A percentile compares a stretch with the other conserved stretches of the same genome.
phyloP scores from a whole-genome alignment of 1,140 invertebrate species.

The Olivierus martensii region DNA sequence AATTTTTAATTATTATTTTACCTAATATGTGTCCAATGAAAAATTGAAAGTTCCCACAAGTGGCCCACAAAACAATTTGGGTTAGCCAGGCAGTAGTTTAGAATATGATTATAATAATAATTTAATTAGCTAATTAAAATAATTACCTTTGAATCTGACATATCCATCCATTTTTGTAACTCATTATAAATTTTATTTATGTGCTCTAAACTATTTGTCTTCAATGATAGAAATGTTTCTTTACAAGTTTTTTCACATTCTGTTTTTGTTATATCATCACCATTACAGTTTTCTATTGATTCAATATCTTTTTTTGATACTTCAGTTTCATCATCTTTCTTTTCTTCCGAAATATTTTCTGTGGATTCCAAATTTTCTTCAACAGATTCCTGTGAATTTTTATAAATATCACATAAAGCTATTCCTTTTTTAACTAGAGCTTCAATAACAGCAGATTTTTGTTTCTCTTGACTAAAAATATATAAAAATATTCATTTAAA shows the following conservation, averaged over 20 bases:
- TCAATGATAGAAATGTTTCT: constrained; percentile 6
- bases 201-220: constrained; percentile 30
- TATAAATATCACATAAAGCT: constrained; percentile 46
- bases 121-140: too few species aligned
- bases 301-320: background rate
- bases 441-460: constrained; percentile 59
- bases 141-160: constrained; percentile 56
- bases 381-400: background rate
- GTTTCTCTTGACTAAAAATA: constrained; percentile 61
- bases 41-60: too few species aligned
- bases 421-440: constrained; percentile 57
- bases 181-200: constrained; percentile 50
- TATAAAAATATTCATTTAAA: too few species aligned
- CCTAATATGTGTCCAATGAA: too few species aligned
- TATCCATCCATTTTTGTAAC: constrained; percentile 60
- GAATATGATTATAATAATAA: too few species aligned
- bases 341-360: background rate
- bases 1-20: too few species aligned
- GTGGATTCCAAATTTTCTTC: background rate
- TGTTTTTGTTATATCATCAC: background rate
- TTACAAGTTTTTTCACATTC: background rate
- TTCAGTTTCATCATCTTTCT: background rate
- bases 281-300: background rate
- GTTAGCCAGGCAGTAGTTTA: too few species aligned
- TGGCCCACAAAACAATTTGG: too few species aligned